phyloP scores from a whole-genome alignment of 2,888 invertebrate genomes.

The Amphipoea oculea region DNA sequence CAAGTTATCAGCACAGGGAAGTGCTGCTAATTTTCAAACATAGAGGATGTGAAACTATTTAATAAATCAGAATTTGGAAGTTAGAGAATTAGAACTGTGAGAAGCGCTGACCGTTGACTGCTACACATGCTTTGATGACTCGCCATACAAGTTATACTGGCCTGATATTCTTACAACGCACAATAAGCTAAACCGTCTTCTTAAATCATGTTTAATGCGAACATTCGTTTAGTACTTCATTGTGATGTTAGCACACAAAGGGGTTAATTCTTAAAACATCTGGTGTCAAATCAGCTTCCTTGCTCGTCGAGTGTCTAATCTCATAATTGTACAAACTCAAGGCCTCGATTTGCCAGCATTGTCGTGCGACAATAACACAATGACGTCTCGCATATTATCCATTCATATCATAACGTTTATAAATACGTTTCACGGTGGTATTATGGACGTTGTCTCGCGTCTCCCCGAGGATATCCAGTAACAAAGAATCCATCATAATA shows the following conservation, averaged over 20 bases:
- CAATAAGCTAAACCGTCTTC: constrained; percentile 45
- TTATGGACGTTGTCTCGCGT: constrained; percentile 84
- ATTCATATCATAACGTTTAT: constrained; percentile 90
- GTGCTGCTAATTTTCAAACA: neutral
- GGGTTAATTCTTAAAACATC: constrained; percentile 74
- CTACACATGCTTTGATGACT: neutral
- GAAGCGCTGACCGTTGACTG: constrained; percentile 13
- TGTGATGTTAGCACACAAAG: constrained; percentile 68
- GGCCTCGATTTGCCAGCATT: constrained; percentile 77
- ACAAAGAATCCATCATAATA: constrained; percentile 87
- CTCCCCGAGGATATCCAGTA: constrained; percentile 86
- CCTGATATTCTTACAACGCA: constrained; percentile 17
- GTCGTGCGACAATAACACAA: constrained; percentile 79
- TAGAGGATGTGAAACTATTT: neutral
- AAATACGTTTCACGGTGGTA: constrained; percentile 87
- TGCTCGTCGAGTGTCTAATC: constrained; percentile 80
- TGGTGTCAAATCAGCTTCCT: constrained; percentile 71
- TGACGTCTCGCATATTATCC: constrained; percentile 85
- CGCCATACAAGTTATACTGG: constrained; percentile 31
- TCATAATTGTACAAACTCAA: constrained; percentile 85
- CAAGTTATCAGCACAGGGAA: no score
- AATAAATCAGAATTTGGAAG: neutral
- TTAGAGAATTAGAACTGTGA: neutral
- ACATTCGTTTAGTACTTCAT: constrained; percentile 57
- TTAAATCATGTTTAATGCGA: constrained; percentile 53